Conservation (phyloP, 2,888 invertebrate species). For the Tetragnatha montana region DNA sequence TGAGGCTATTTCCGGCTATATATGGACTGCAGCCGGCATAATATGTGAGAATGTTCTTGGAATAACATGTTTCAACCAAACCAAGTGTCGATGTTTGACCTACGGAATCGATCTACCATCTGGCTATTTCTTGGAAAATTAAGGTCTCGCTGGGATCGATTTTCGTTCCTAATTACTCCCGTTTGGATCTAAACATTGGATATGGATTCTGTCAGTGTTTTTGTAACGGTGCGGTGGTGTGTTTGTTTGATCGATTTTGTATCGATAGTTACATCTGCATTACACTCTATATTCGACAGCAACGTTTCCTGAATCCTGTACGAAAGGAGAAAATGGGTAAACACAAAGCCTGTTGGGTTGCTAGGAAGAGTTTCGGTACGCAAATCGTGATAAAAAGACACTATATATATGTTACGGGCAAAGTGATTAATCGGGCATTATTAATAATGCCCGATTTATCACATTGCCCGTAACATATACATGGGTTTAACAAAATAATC, state of each 20-base stretch:
- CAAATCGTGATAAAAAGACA: no score
- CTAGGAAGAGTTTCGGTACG: no score
- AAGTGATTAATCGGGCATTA: no score
- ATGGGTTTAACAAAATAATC: no score
- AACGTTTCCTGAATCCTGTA: no score
- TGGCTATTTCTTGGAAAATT: conserved; percentile 7
- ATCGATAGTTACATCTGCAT: neutral
- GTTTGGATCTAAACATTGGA: neutral
- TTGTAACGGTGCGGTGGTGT: neutral
- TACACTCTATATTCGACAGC: no score
- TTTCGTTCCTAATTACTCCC: neutral
- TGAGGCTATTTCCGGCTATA: conserved; percentile 4
- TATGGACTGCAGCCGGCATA: conserved; percentile 9
- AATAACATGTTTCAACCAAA: neutral
- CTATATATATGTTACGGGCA: no score
- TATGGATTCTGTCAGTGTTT: neutral
- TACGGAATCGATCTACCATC: conserved; percentile 12
- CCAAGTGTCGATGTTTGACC: conserved; percentile 15
- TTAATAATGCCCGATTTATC: no score
- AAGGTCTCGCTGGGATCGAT: conserved; percentile 6
- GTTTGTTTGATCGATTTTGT: neutral
- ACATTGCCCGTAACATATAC: no score
- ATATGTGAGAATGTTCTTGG: conserved; percentile 3
- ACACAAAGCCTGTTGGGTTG: no score
- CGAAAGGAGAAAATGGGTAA: no score